Conservation (phyloP, 2,113 vertebrate genomes). For the Hiodon alosoides region DNA sequence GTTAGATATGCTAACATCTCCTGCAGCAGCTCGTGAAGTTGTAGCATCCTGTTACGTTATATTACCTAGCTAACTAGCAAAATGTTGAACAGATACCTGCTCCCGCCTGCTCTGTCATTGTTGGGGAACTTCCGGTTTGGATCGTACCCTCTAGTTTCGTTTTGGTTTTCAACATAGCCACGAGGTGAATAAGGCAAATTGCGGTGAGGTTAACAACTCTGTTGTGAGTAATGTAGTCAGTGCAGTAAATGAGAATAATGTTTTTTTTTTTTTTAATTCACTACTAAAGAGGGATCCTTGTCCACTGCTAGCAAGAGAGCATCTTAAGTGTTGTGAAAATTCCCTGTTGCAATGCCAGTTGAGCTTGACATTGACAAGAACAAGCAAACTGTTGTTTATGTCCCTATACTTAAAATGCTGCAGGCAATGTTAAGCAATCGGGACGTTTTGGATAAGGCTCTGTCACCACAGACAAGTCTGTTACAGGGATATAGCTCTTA, state of each 20-base stretch:
- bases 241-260: constrained; percentile 14
- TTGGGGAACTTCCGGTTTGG: no score
- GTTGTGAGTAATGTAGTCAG: constrained; percentile 9
- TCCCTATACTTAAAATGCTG: constrained; percentile 16
- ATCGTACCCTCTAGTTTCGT: no score
- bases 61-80: no score
- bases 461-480: neutral
- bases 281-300: neutral
- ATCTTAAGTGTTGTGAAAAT: neutral
- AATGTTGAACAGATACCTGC: no score
- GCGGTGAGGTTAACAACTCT: constrained; percentile 1
- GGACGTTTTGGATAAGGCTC: constrained; percentile 8
- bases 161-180: no score
- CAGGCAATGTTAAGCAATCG: neutral
- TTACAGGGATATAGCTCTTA: constrained; percentile 3
- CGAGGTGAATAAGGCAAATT: no score
- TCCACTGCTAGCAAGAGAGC: neutral
- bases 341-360: neutral
- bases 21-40: no score
- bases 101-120: no score
- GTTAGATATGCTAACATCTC: no score
- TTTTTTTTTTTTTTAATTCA: constrained; percentile 1
- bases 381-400: neutral
- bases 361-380: neutral
- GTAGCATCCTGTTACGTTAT: no score